These are phyloP conservation scores for Spinus olivaceus DNA, from an alignment of 2,797 vertebrate species.

Conservation along the genomic window DNA sequence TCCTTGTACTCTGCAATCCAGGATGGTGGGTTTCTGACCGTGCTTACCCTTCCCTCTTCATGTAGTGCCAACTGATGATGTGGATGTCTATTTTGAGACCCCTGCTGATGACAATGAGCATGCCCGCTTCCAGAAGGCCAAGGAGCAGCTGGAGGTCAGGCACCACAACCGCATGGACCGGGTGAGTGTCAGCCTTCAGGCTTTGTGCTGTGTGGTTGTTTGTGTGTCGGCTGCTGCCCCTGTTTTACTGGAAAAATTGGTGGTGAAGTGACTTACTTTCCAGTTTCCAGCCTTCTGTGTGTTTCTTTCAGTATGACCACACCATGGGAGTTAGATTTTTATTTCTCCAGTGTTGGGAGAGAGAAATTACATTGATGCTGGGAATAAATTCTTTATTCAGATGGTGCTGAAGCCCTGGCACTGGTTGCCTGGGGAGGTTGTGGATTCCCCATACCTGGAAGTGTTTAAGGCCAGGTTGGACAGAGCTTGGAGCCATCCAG, in stretches of 20 bases:
- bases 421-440: background rate
- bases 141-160: slow-evolving; percentile 95
- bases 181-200: slow-evolving; percentile 70
- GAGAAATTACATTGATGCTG: background rate
- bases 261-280: background rate
- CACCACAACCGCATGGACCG: slow-evolving; percentile 96
- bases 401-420: background rate
- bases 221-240: rapidly evolving
- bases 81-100: slow-evolving; percentile 97
- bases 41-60: background rate
- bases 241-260: background rate
- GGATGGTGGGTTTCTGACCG: background rate
- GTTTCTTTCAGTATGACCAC: background rate
- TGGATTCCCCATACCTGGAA: background rate
- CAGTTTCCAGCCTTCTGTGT: background rate
- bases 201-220: rapidly evolving
- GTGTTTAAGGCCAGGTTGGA: background rate
- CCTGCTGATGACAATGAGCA: slow-evolving; percentile 96
- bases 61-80: slow-evolving; percentile 89
- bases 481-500: background rate
- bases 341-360: background rate
- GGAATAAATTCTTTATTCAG: background rate
- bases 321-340: background rate
- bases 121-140: slow-evolving; percentile 95
- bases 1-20: background rate